Evolutionary conservation across 1,140 invertebrate species (phyloP).

Genomic region (Pseudomyrmex flavicornis): DNA sequence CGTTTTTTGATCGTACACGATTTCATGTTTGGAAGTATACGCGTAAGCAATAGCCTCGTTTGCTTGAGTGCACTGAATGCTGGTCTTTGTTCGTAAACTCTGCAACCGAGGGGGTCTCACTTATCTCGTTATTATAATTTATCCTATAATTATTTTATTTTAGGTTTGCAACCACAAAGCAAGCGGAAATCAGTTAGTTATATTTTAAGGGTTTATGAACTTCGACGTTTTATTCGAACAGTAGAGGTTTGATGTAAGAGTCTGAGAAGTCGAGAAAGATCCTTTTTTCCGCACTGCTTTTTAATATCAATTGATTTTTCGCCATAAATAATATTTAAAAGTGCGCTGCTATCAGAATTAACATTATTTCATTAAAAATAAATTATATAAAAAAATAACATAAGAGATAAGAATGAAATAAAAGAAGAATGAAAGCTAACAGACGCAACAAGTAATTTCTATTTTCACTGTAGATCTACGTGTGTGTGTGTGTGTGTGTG

Average conservation of each 20-base stretch:
- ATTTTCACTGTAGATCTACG: slow-evolving; percentile 36
- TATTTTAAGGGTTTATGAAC: not conserved
- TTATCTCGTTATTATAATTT: slow-evolving; percentile 67
- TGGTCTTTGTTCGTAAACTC: slow-evolving; percentile 66
- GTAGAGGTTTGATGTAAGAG: no score
- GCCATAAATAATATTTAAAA: no score
- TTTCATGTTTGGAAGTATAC: slow-evolving; percentile 34
- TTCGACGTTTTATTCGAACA: not conserved
- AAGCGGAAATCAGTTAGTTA: not conserved
- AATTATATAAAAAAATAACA: no score
- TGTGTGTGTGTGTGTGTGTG: not conserved
- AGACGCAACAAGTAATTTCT: slow-evolving; percentile 70
- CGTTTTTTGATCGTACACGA: slow-evolving; percentile 43
- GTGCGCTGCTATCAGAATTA: no score
- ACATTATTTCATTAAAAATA: no score
- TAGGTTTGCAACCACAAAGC: slow-evolving; percentile 20
- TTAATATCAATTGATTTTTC: no score
- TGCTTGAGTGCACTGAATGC: slow-evolving; percentile 65
- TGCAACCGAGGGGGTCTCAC: slow-evolving; percentile 59
- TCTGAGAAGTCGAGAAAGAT: no score
- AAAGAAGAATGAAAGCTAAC: slow-evolving; percentile 10
- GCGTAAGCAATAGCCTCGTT: slow-evolving; percentile 48
- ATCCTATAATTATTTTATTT: slow-evolving; percentile 67
- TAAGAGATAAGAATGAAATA: not conserved
- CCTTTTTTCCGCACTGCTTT: no score